Base-by-base conservation (phyloP, 1,140 invertebrate genomes). In the Ceratoteleas bidentatus region DNA sequence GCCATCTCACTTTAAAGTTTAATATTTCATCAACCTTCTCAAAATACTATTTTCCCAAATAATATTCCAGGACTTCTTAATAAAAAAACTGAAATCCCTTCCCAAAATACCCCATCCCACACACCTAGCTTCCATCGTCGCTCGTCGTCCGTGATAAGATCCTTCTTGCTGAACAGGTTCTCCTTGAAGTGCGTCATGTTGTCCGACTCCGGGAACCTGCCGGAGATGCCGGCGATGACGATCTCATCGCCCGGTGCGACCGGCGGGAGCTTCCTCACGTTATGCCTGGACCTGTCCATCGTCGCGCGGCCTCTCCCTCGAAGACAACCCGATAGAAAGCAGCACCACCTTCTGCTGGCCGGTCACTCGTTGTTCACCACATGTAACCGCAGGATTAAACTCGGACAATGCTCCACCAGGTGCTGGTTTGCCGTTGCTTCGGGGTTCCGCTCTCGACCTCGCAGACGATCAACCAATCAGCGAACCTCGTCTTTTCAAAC, bases 121-220 rank as follows among this genome's bases (percentile, higher is more conserved):
- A 87, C 84, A 94, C 94, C 93, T 68, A 93, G 88, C 84, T 94
- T 93, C 96, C 96, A 98, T 68, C 97, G 93, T n/a, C 95, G 91
- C 64, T 93, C 93, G 85, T 97, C 96, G 9, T 94, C 94, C 3
- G 96, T 95, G 16, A 98, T 93, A 86, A 98, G 93, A 85, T 98
- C 96, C 11, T 95, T 93, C 87, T 96, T 92, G 40, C 93, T 92
- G 78, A 94, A 92, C 0, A 99, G 92, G 88, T 98, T 96, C 49
- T 97, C 93, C 56, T 93, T 92, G 50, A 98, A 96, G 81, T 97
- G 94, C 13, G 93, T 87, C 38, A 98, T 93, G 86, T 96, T 96
- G 45, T 95, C 93, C 0, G 95, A 96, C 81, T 98, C 95, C 0
- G 98, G 98, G 90, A 97, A 98, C 85, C 95, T 93, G 9, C 97